Evolutionary conservation across 2,113 vertebrate genomes (phyloP).

Genomic region (Odontesthes bonariensis): DNA sequence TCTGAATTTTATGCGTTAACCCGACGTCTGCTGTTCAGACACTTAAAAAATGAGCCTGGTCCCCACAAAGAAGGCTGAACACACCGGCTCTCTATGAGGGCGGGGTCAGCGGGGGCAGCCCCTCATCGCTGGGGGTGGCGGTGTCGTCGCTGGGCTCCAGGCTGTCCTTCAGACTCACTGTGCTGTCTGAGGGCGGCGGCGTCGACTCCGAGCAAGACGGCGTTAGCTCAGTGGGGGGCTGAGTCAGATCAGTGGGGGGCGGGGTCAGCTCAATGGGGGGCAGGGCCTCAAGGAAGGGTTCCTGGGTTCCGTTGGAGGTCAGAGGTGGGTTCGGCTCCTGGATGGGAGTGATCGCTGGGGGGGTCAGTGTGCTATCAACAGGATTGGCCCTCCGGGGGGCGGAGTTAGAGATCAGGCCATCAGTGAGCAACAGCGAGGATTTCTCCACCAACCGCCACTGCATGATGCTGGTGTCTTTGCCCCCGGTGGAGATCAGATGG

Average conservation of each 20-base stretch:
- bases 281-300: constrained; percentile 51
- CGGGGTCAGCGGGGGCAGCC: constrained; percentile 72
- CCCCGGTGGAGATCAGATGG: constrained; percentile 96
- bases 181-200: constrained; percentile 80
- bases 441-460: constrained; percentile 96
- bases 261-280: constrained; percentile 21
- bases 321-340: constrained; percentile 23
- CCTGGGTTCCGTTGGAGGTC: constrained; percentile 77
- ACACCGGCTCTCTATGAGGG: constrained; percentile 67
- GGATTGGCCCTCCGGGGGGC: constrained; percentile 59
- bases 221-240: constrained; percentile 57
- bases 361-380: constrained; percentile 14
- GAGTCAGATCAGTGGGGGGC: constrained; percentile 32
- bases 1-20: not conserved
- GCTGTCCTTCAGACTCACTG: constrained; percentile 83
- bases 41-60: constrained; percentile 30
- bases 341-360: constrained; percentile 13
- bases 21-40: not conserved
- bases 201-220: constrained; percentile 65
- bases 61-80: constrained; percentile 51
- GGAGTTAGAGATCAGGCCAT: constrained; percentile 69
- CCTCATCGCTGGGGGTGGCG: constrained; percentile 80
- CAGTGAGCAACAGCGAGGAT: constrained; percentile 65
- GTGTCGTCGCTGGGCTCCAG: constrained; percentile 83
- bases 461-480: constrained; percentile 98